These are phyloP conservation scores for Notiomystis cincta DNA, from an alignment of 2,113 vertebrate species.

Conservation along the genomic window DNA sequence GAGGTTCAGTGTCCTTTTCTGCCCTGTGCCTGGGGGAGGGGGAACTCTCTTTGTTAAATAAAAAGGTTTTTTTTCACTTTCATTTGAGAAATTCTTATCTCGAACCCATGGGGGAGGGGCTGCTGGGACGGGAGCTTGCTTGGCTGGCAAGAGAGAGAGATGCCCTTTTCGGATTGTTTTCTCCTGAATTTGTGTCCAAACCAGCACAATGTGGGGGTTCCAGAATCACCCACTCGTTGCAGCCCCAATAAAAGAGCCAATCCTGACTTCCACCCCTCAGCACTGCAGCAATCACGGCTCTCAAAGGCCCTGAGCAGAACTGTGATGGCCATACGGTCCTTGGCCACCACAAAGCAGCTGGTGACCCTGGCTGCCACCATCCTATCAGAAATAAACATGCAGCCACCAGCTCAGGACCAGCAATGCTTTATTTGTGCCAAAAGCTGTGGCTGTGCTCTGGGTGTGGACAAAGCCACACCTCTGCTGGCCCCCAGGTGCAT, in stretches of 20 bases:
- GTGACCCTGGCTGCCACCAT: background rate
- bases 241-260: background rate
- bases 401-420: background rate
- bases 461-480: no score
- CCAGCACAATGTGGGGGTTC: no score
- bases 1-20: no score
- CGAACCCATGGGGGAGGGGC: no score
- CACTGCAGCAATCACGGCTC: accelerated
- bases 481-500: accelerated
- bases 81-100: no score
- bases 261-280: background rate
- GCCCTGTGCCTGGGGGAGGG: no score
- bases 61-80: no score
- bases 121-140: no score
- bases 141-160: no score
- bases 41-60: no score
- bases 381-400: background rate
- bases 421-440: background rate
- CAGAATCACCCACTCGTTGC: background rate
- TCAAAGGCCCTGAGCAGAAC: background rate
- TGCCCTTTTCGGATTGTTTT: no score
- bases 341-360: background rate
- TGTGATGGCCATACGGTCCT: accelerated
- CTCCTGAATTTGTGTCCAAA: no score
- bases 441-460: background rate